Base-by-base conservation (phyloP, 2,797 vertebrate species). In the Dallia pectoralis region DNA sequence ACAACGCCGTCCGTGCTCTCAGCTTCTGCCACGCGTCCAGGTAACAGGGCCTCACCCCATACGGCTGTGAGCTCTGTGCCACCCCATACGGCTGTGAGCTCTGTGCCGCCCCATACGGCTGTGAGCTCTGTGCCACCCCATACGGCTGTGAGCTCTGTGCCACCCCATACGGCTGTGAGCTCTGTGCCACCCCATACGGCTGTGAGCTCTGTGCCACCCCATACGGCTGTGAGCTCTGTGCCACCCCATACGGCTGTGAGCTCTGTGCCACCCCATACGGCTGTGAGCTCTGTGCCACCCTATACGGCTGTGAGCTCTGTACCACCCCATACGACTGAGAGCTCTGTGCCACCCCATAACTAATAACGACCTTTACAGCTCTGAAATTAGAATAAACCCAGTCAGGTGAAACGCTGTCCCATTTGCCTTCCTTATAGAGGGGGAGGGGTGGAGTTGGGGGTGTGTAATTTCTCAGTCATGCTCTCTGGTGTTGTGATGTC, bases 11-110 rank as follows among this genome's bases (percentile, higher is more conserved):
- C 14, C 93, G 95, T 61, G 91, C 92, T 70, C 89, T 99, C 25
- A 89, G 92, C 82, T 99, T 97, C 96, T 97, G 96, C 89, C 95
- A 94, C 70, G 95, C 94, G 0, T 93, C 95, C 82, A 95, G 95
- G 97, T 99, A 76, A 66, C 15, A 33, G 59, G 36, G n/a, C n/a
- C n/a, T n/a, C n/a, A n/a, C n/a, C n/a, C n/a, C n/a, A n/a, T n/a
- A n/a, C n/a, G n/a, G n/a, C n/a, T n/a, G n/a, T n/a, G n/a, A 53
- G 51, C 51, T 53, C 51, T 53, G 51, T 15, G 14, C 56, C 25
- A n/a, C 0, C 53, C 9, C 56, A 61, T 25, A 61, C n/a, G n/a
- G n/a, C n/a, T n/a, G n/a, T n/a, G n/a, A 53, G 51, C 51, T 53
- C 51, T 53, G 51, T 15, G 14, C 56, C 25, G n/a, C 0, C 53